These are phyloP conservation scores for Chelonus formosanus DNA, from an alignment of 2,888 invertebrate species.

Conservation along the genomic window DNA sequence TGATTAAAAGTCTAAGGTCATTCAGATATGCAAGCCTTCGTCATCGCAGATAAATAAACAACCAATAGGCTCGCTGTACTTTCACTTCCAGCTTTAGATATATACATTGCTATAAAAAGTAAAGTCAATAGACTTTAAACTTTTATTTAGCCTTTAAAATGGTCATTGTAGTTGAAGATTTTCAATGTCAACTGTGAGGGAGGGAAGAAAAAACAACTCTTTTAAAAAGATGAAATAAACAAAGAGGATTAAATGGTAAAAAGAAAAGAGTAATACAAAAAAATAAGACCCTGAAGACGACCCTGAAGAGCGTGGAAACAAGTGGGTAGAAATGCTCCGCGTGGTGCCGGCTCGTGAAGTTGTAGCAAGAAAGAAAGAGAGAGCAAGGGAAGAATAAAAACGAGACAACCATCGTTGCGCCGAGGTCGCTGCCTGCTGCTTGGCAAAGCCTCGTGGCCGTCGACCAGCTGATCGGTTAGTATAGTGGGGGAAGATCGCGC, in stretches of 20 bases:
- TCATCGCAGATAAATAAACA: too few species aligned
- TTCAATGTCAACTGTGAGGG: too few species aligned
- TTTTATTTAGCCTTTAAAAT: too few species aligned
- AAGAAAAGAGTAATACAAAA: conserved; percentile 1
- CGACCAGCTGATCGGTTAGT: conserved; percentile 73
- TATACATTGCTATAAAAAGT: too few species aligned
- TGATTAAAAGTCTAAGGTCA: too few species aligned
- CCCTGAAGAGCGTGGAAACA: conserved; percentile 16
- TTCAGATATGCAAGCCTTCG: too few species aligned
- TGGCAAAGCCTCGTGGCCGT: conserved; percentile 41
- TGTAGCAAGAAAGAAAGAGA: conserved; percentile 11
- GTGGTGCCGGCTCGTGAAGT: conserved; percentile 14
- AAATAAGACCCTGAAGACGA: conserved; percentile 13
- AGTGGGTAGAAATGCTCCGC: conserved; percentile 20
- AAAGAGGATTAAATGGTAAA: background rate
- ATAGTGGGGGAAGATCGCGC: conserved; percentile 65
- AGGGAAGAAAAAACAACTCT: too few species aligned
- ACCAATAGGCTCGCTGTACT: too few species aligned
- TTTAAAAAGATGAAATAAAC: too few species aligned
- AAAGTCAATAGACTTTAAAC: too few species aligned
- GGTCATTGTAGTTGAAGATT: too few species aligned
- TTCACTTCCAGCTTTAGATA: too few species aligned
- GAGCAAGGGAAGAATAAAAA: conserved; percentile 16
- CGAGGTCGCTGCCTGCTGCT: conserved; percentile 32
- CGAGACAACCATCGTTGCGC: conserved; percentile 12